Evolutionary conservation across 2,888 invertebrate genomes (phyloP).

Genomic region (Caradrina clavipalpis): DNA sequence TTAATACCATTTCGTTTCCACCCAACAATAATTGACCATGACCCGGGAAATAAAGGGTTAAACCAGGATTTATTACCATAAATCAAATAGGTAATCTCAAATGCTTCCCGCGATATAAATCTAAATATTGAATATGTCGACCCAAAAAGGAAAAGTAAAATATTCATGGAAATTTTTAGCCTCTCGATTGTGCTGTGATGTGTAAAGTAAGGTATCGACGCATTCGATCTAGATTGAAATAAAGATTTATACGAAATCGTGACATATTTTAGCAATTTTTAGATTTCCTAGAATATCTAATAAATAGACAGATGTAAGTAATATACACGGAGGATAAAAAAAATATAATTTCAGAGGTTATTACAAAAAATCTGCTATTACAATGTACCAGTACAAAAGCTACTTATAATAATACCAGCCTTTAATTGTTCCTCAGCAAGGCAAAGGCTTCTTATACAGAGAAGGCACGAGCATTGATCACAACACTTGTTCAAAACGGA

Average conservation of each 20-base stretch:
- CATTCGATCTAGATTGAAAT: slow-evolving; percentile 38
- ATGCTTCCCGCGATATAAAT: slow-evolving; percentile 69
- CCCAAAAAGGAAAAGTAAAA: slow-evolving; percentile 69
- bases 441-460: no score
- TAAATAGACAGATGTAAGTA: no score
- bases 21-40: slow-evolving; percentile 31
- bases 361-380: no score
- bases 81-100: slow-evolving; percentile 64
- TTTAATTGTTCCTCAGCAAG: no score
- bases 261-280: neutral
- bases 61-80: slow-evolving; percentile 52
- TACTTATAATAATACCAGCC: no score
- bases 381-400: no score
- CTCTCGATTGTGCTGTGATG: slow-evolving; percentile 36
- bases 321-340: no score
- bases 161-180: slow-evolving; percentile 70
- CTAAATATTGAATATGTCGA: slow-evolving; percentile 74
- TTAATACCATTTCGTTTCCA: slow-evolving; percentile 34
- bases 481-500: no score
- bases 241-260: slow-evolving; percentile 12
- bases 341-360: no score
- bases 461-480: no score
- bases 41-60: slow-evolving; percentile 57
- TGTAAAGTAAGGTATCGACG: slow-evolving; percentile 39
- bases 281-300: neutral